phyloP scores from a whole-genome alignment of 2,797 vertebrate species.

The Cossypha polioptera region DNA sequence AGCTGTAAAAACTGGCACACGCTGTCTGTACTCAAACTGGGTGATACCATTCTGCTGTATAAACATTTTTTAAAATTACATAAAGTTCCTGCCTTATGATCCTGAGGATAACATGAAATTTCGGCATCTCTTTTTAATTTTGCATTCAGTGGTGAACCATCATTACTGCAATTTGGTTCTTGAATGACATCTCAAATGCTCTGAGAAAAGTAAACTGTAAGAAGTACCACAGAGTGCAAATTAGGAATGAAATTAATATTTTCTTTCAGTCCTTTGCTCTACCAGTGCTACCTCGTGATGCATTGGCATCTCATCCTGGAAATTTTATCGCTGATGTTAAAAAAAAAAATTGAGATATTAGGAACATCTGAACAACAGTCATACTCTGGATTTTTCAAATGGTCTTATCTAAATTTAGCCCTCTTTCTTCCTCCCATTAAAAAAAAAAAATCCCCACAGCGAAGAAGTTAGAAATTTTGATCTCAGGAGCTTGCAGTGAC shows the following conservation, averaged over 20 bases:
- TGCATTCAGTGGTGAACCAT: neutral
- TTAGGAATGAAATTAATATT: neutral
- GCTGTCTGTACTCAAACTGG: neutral
- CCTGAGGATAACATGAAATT: neutral
- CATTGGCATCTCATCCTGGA: neutral
- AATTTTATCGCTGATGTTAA: neutral
- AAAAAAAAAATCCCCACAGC: neutral
- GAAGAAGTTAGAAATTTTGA: constrained; percentile 1
- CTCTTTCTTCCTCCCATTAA: constrained; percentile 2
- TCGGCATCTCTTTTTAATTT: neutral
- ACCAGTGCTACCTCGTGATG: neutral
- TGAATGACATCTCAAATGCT: neutral
- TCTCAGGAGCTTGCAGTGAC: constrained; percentile 50
- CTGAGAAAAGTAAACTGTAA: neutral
- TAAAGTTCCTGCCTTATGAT: neutral
- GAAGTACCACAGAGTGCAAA: neutral
- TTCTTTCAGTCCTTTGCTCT: neutral
- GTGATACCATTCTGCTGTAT: neutral
- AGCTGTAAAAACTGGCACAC: neutral
- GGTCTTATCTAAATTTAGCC: constrained; percentile 48
- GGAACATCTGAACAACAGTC: neutral
- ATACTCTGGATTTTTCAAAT: neutral
- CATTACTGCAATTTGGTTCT: neutral
- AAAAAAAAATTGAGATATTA: neutral
- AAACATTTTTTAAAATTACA: neutral